phyloP scores from a whole-genome alignment of 2,888 invertebrate genomes.

The Eledone cirrhosa region DNA sequence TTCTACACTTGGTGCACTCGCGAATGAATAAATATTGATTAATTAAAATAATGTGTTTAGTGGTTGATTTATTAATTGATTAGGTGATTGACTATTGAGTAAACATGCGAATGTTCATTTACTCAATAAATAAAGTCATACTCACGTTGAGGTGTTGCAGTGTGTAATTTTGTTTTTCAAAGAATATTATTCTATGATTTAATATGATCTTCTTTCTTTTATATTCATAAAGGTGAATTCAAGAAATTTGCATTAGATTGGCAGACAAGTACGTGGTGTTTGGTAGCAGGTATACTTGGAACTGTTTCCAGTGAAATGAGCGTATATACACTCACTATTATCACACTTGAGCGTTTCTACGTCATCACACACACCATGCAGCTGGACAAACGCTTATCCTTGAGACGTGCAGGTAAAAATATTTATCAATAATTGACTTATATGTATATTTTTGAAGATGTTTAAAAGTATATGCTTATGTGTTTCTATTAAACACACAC shows the following conservation, averaged over 20 bases:
- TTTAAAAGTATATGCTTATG: no score
- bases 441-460: not conserved
- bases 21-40: no score
- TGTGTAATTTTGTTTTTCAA: not conserved
- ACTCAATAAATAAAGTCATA: no score
- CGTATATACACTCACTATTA: constrained; percentile 94
- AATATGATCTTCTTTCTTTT: not conserved
- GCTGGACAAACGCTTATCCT: constrained; percentile 90
- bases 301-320: constrained; percentile 93
- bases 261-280: constrained; percentile 95
- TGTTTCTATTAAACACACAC: no score
- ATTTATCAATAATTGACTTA: not conserved
- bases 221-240: constrained; percentile 77
- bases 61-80: no score
- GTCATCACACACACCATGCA: constrained; percentile 98
- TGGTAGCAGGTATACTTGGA: constrained; percentile 92
- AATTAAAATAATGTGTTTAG: no score
- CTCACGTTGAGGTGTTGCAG: no score
- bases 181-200: not conserved
- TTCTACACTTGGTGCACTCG: no score
- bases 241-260: constrained; percentile 95
- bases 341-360: constrained; percentile 90
- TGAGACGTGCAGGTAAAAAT: constrained; percentile 79
- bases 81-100: no score
- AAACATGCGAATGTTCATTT: no score